Conservation (phyloP, 1,140 invertebrate species). For the Acarapis woodi region DNA sequence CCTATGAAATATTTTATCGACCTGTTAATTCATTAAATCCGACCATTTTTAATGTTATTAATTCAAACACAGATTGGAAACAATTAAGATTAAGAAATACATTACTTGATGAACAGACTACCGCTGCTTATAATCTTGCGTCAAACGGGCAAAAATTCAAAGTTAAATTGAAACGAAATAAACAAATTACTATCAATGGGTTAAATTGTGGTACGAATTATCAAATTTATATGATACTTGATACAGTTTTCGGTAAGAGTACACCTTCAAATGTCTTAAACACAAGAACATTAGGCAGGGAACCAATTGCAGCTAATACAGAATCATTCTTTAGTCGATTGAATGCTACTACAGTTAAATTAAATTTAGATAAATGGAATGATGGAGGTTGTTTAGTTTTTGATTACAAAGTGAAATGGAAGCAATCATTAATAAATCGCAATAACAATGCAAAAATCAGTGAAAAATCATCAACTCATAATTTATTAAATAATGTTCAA, state of each 20-base stretch:
- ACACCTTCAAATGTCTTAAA: background rate
- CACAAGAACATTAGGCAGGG: background rate
- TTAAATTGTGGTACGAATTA: slow-evolving; percentile 1
- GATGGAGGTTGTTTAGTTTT: slow-evolving; percentile 82
- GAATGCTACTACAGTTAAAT: slow-evolving; percentile 58
- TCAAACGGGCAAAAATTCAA: too few species aligned
- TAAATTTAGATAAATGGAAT: slow-evolving; percentile 68
- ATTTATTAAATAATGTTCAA: background rate
- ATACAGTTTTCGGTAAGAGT: background rate
- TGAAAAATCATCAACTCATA: slow-evolving; percentile 21
- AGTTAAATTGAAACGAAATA: too few species aligned
- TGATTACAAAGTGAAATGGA: background rate
- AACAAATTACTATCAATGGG: background rate
- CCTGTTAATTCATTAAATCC: too few species aligned
- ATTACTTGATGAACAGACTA: too few species aligned
- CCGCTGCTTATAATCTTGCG: too few species aligned
- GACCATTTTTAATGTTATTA: too few species aligned
- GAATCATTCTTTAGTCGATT: background rate
- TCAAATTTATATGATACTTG: background rate
- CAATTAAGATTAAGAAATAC: too few species aligned
- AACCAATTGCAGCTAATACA: background rate
- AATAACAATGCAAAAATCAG: slow-evolving; percentile 80
- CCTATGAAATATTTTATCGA: slow-evolving; percentile 1
- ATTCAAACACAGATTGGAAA: too few species aligned
- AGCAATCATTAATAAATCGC: too few species aligned